Conservation (phyloP, 2,113 vertebrate species). For the Chaetodon trifascialis region DNA sequence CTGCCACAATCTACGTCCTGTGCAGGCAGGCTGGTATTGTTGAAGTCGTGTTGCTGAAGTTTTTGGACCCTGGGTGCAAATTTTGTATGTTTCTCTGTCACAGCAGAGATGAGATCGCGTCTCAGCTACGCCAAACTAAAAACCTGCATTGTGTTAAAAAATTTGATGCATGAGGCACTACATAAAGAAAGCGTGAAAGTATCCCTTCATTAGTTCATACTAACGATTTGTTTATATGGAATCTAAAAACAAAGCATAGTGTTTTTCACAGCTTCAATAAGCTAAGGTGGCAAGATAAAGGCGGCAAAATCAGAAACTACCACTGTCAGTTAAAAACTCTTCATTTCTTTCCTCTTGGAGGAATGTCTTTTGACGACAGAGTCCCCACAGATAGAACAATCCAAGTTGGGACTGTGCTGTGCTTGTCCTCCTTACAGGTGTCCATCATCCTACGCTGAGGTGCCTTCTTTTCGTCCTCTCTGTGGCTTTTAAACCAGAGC, state of each 20-base stretch:
- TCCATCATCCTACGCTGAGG: constrained; percentile 31
- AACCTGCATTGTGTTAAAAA: constrained; percentile 24
- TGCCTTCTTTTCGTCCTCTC: constrained; percentile 39
- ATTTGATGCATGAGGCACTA: constrained; percentile 50
- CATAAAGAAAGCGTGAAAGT: constrained; percentile 32
- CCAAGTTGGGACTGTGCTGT: constrained; percentile 52
- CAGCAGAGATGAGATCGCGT: constrained; percentile 19
- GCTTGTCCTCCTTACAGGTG: constrained; percentile 48
- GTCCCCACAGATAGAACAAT: constrained; percentile 22
- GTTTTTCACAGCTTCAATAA: constrained; percentile 41
- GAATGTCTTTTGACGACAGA: constrained; percentile 42
- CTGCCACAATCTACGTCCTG: constrained; percentile 19
- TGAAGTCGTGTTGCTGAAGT: background rate
- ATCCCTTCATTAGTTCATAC: constrained; percentile 60
- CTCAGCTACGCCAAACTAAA: constrained; percentile 25
- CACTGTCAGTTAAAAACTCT: constrained; percentile 35
- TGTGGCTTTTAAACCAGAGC: constrained; percentile 12
- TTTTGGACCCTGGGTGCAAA: constrained; percentile 34
- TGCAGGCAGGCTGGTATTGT: constrained; percentile 12
- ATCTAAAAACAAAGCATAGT: constrained; percentile 36
- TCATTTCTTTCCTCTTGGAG: constrained; percentile 52
- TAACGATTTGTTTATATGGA: constrained; percentile 25
- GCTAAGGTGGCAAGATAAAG: constrained; percentile 12
- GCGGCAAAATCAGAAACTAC: constrained; percentile 31
- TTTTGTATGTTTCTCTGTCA: constrained; percentile 7